Percentiles rank a stretch among this genome's conserved stretches.
phyloP scores from a whole-genome alignment of 2,888 invertebrate genomes.

The Eristalis intricaria region DNA sequence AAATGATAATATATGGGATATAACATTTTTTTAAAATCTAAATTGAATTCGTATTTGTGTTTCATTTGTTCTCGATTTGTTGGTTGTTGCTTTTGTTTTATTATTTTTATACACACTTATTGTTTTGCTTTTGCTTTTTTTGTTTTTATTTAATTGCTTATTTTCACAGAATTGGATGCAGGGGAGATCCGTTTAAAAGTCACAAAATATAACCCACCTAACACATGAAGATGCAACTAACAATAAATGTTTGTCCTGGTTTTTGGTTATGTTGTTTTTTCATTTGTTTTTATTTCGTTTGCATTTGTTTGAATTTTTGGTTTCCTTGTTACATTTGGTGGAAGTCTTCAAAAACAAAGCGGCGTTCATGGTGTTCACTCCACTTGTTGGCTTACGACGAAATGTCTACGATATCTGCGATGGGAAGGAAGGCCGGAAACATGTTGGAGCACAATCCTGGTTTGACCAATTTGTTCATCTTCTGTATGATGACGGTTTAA shows the following conservation, averaged over 20 bases:
- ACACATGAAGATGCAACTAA: neutral
- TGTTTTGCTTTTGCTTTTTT: constrained; percentile 13
- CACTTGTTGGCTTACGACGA: neutral
- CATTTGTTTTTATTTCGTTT: neutral
- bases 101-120: neutral
- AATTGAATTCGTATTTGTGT: constrained; percentile 43
- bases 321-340: neutral
- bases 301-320: neutral
- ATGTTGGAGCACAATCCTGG: too few relatives aligned
- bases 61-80: constrained; percentile 26
- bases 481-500: too few relatives aligned
- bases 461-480: too few relatives aligned
- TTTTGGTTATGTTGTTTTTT: neutral
- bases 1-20: constrained; percentile 60
- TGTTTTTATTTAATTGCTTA: constrained; percentile 33
- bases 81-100: neutral
- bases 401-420: neutral
- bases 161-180: constrained; percentile 53
- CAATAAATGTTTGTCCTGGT: neutral
- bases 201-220: neutral
- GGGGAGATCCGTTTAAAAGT: neutral
- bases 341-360: neutral
- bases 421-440: neutral
- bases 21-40: constrained; percentile 29
- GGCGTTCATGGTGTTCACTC: neutral